Base-by-base conservation (phyloP, 1,140 invertebrate genomes). In the Heliconius hermathena region DNA sequence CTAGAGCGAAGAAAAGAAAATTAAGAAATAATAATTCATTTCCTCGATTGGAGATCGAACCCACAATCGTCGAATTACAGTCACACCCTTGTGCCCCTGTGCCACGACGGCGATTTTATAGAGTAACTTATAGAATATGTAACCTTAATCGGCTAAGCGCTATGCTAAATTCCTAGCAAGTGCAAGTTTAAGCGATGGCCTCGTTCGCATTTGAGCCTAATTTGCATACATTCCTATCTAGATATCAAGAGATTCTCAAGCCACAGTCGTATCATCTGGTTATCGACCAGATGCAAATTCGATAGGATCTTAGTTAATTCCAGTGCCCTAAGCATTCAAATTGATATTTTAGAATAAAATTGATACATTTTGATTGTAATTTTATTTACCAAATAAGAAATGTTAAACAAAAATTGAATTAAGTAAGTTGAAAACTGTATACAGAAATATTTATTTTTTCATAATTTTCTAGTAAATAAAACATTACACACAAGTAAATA, bases 221-320 rank as follows among this genome's bases (percentile, higher is more conserved):
- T 85, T 83, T 85, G 77, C 82, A 85, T 81, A 79, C 79, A 83
- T 83, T 78, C 77, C 73, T 76, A 60, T 73, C 77, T 52, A 73
- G 71, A 79, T 77, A 78, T 82, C 73, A 78, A 80, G 76, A 80
- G 81, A 60, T 80, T 74, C 78, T 82, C 78, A 74, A 70, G 60
- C 78, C 76, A 26, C 52, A 80, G 71, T 72, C 79, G 78, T 60
- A 74, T 75, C 73, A 79, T 60, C 73, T 79, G 60, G 29, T 49
- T 79, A 79, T 71, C 73, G 78, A 74, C 52, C 52, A 22, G 41
- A 75, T 79, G 78, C 73, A 79, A 79, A 79, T 75, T 71, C 22
- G 60, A 60, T 38, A 41, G 74, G 38, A n/a, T 41, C 33, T 22
- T 75, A 66, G 22, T 66, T 26, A 29, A 66, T 66, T 66, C 60